Evolutionary conservation across 2,888 invertebrate species (phyloP).

Genomic region (Eurois occulta): DNA sequence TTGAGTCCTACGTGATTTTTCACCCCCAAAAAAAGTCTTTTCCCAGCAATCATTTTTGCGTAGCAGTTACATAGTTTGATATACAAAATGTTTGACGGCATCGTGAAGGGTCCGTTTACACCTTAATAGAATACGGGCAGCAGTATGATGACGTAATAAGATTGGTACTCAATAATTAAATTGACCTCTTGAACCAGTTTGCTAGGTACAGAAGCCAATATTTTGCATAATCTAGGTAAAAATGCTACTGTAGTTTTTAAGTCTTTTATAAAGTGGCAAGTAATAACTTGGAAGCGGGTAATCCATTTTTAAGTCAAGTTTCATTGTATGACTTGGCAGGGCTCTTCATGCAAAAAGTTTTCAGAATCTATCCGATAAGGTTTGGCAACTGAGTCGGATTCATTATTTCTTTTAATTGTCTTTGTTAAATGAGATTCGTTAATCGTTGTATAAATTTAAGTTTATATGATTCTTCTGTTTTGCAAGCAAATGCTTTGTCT

Average conservation of each 20-base stretch:
- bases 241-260: background rate
- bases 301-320: constrained; percentile 9
- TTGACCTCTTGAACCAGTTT: background rate
- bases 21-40: too few species aligned
- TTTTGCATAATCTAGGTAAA: background rate
- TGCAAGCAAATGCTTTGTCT: background rate
- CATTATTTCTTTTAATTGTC: constrained; percentile 37
- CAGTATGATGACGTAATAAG: too few species aligned
- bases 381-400: constrained; percentile 37
- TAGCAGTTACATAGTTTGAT: too few species aligned
- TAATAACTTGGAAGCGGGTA: background rate
- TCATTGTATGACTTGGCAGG: constrained; percentile 30
- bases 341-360: constrained; percentile 29
- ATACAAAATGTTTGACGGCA: too few species aligned
- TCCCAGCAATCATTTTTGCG: too few species aligned
- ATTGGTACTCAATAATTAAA: background rate
- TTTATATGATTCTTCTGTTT: background rate
- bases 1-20: too few species aligned
- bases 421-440: constrained; percentile 15
- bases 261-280: background rate
- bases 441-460: background rate
- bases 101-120: too few species aligned
- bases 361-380: constrained; percentile 35
- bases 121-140: background rate
- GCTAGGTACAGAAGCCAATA: too few species aligned